Percentiles rank a stretch among this genome's conserved stretches.
phyloP scores from a whole-genome alignment of 2,113 vertebrate species.

The Alces alces region DNA sequence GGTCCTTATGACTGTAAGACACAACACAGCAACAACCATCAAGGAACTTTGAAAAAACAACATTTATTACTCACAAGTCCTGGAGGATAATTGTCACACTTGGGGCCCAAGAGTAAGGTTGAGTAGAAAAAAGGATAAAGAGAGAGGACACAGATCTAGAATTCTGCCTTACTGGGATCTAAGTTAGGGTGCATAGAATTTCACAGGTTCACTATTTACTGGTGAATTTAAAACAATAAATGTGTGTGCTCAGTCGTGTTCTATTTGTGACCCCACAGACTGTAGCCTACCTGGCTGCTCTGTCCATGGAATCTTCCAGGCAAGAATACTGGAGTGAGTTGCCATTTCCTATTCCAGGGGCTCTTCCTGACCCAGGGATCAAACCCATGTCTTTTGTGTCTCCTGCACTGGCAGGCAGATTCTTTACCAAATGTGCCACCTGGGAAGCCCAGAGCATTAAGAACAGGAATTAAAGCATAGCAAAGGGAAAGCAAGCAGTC shows the following conservation, averaged over 20 bases:
- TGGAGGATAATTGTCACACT: background rate
- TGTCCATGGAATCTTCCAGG: background rate
- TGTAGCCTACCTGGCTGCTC: background rate
- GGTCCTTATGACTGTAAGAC: background rate
- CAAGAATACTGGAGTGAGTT: background rate
- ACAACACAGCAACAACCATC: background rate
- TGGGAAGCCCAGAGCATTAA: background rate
- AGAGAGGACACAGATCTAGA: background rate
- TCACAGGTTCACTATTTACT: background rate
- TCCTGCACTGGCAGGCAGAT: background rate
- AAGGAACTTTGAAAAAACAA: background rate
- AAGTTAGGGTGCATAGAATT: background rate
- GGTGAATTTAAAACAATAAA: background rate
- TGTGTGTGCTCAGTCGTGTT: background rate
- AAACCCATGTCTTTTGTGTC: background rate
- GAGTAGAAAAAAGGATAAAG: background rate
- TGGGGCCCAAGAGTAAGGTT: background rate
- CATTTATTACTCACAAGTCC: background rate
- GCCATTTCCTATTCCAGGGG: background rate
- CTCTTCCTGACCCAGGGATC: background rate
- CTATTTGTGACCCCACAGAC: background rate
- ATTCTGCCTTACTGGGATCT: background rate
- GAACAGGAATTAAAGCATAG: background rate
- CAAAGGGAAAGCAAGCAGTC: background rate
- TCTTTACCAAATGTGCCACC: background rate